Evolutionary conservation across 2,888 invertebrate species (phyloP), one percentile per base, ranked within the genome.

Genomic region (Agrochola circellaris): DNA sequence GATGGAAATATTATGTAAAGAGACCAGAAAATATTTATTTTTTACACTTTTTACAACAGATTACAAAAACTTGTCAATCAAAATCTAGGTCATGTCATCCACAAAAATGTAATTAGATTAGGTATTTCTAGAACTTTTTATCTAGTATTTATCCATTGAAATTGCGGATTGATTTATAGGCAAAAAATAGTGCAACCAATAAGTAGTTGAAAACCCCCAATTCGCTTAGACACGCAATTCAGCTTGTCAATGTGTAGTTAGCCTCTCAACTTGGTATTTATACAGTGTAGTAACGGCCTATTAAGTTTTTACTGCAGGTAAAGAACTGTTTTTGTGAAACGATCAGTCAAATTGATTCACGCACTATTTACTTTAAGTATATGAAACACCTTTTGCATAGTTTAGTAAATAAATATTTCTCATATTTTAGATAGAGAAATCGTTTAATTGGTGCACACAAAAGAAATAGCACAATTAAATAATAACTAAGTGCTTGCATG

Each of bases 301-400:
- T 81, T 87, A 82, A 82, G 67, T 88, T 75, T 75, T 79, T 79
- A 75, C 77, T 62, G 67, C 65, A 73, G 54, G 69, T 62, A 73
- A 78, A 67, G 17, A 79, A 74, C 64, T 38, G 62, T 81, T 87
- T 84, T 81, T 85, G 76, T 81, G 73, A 76, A 85, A 77, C 62
- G 64, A 77, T 85, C 75, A 82, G 64, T 79, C 69, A 70, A 84
- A 81, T 74, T 73, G 61, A 84, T 88, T 88, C 83, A 87, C 74
- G 87, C 85, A 70, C 83, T 85, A 85, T 83, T 88, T 83, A 79
- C 62, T 75, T 69, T 77, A 20, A 51, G 79, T 77, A 42, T 77
- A 45, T 73, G 64, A 75, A 77, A 77, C 38, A 74, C 68, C n/a
- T 62, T 77, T 62, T 38, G 60, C 48, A 54, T 61, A 70, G 30